A percentile compares a stretch with the other conserved stretches of the same genome.
Evolutionary conservation across 2,888 invertebrate species (phyloP).

Genomic region (Trichacis sp.): DNA sequence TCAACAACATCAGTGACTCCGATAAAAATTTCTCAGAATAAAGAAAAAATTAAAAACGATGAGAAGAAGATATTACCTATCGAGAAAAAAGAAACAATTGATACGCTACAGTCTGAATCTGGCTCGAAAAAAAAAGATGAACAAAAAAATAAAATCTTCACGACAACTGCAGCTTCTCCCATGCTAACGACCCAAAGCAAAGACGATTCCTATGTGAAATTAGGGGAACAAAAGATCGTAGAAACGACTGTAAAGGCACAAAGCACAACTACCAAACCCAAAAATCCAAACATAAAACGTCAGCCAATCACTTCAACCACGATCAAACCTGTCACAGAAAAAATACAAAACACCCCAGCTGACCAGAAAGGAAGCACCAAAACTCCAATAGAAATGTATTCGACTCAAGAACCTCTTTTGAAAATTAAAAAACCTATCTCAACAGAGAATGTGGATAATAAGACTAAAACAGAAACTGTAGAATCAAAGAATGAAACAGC

Average conservation of each 20-base stretch:
- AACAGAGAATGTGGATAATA: neutral
- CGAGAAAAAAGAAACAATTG: slow-evolving; percentile 8
- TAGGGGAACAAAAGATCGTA: slow-evolving; percentile 31
- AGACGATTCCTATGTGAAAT: slow-evolving; percentile 38
- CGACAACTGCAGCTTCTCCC: slow-evolving; percentile 16
- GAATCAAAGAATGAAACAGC: neutral
- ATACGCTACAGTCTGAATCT: slow-evolving; percentile 5
- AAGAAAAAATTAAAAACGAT: neutral
- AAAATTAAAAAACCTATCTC: neutral
- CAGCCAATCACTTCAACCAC: slow-evolving; percentile 14
- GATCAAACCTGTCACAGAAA: slow-evolving; percentile 19
- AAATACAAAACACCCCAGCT: slow-evolving; percentile 19
- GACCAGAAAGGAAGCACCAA: slow-evolving; percentile 4
- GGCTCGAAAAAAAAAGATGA: neutral
- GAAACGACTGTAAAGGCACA: slow-evolving; percentile 32
- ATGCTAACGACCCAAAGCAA: slow-evolving; percentile 27
- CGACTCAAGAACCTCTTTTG: neutral
- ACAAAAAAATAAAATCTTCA: slow-evolving; percentile 12
- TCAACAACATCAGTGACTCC: neutral
- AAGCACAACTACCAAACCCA: slow-evolving; percentile 23
- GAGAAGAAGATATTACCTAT: neutral
- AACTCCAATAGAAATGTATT: slow-evolving; percentile 10
- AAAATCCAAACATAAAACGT: slow-evolving; percentile 28
- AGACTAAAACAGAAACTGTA: neutral
- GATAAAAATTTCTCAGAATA: neutral